Evolutionary conservation across 2,888 invertebrate species (phyloP).

Genomic region (Meteorus colon): DNA sequence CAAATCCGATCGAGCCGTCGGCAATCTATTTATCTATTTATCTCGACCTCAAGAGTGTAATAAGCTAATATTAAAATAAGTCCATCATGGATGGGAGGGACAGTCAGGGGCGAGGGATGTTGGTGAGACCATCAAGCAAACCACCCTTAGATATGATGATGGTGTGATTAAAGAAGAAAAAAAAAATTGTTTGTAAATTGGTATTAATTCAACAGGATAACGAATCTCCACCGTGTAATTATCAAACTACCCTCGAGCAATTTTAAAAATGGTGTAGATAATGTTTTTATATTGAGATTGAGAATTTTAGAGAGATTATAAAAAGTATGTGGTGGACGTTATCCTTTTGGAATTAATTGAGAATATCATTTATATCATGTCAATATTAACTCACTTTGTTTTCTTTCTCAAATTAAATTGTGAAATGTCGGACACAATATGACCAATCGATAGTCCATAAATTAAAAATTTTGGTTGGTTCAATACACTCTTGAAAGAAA

Average conservation of each 20-base stretch:
- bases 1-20: conserved; percentile 71
- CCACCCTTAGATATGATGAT: conserved; percentile 9
- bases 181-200: conserved; percentile 20
- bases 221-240: conserved; percentile 4
- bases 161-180: background rate
- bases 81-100: conserved; percentile 34
- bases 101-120: background rate
- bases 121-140: background rate
- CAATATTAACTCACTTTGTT: too few species aligned
- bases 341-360: too few species aligned
- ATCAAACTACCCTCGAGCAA: conserved; percentile 18
- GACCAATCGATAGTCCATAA: too few species aligned
- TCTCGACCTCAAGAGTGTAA: conserved; percentile 62
- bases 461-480: too few species aligned
- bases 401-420: too few species aligned
- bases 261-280: background rate
- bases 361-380: too few species aligned
- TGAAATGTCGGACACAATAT: too few species aligned
- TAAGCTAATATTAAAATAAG: conserved; percentile 72
- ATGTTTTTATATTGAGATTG: background rate
- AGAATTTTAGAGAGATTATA: too few species aligned
- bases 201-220: conserved; percentile 13
- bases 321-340: too few species aligned
- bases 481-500: too few species aligned
- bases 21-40: conserved; percentile 72